Percentiles rank a stretch among this genome's conserved stretches.
phyloP scores from a whole-genome alignment of 2,888 invertebrate species.

The Agonopterix heracliana region DNA sequence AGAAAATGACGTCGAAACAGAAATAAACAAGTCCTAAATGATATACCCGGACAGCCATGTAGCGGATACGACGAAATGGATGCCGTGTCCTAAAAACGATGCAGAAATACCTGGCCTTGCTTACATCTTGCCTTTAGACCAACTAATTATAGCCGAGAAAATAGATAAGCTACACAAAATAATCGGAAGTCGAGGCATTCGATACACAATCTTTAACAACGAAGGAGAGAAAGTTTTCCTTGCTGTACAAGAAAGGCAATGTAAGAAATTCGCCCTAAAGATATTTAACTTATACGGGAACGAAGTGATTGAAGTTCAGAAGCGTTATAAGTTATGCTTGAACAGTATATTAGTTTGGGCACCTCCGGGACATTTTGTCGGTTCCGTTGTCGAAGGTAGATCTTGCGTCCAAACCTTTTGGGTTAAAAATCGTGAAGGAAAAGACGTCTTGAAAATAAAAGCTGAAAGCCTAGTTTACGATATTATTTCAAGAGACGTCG shows the following conservation, averaged over 20 bases:
- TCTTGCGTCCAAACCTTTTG: constrained; percentile 23
- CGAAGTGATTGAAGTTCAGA: constrained; percentile 41
- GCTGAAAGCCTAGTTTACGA: constrained; percentile 23
- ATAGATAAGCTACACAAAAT: constrained; percentile 37
- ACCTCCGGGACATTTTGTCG: constrained; percentile 43
- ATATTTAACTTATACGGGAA: constrained; percentile 52
- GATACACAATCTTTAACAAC: constrained; percentile 48
- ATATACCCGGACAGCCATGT: background rate
- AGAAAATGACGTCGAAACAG: background rate
- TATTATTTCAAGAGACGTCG: constrained; percentile 17
- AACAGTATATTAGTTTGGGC: constrained; percentile 38
- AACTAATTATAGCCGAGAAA: constrained; percentile 36
- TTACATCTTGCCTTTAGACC: constrained; percentile 33
- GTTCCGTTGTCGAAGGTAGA: constrained; percentile 28
- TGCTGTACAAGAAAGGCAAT: constrained; percentile 28
- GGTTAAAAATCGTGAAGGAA: constrained; percentile 27
- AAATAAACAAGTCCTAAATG: background rate
- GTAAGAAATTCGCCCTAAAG: constrained; percentile 29
- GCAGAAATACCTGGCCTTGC: constrained; percentile 40
- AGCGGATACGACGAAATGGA: constrained; percentile 30
- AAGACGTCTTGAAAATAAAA: constrained; percentile 28
- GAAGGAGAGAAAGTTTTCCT: constrained; percentile 47
- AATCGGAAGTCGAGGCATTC: constrained; percentile 26
- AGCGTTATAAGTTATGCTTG: constrained; percentile 22
- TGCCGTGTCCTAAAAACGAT: constrained; percentile 41